Base-by-base conservation (phyloP, 1,140 invertebrate genomes). In the Pachypsylla venusta region DNA sequence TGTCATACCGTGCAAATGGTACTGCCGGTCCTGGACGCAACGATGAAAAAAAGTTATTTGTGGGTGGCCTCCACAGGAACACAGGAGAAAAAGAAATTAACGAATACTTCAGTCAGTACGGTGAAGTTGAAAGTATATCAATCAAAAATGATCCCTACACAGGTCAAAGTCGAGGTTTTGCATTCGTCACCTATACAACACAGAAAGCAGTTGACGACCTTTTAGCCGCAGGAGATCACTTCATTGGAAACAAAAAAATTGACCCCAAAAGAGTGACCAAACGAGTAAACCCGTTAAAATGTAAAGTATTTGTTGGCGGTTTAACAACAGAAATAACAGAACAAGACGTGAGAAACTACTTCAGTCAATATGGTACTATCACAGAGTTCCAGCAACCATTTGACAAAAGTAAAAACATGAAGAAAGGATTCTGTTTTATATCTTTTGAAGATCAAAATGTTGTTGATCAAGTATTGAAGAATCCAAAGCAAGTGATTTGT, bases 291-390 rank as follows among this genome's bases (percentile, higher is more conserved):
- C 64, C 65, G 22, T 70, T 77, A 28, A 75, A 79, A 56, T 79
- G 79, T 24, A 81, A 82, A 68, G 78, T 83, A 56, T 83, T 83
- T 66, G 81, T 83, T n/a, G 81, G 81, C 63, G 81, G 81, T 26
- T 66, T 83, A 14, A 80, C 80, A 26, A 73, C 78, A 13, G 78
- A 82, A 61, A 75, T 80, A n/a, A 72, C 76, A 10, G 80, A 83
- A 61, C 75, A 78, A 12, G 79, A 81, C 60, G 81, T 83, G 22
- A 76, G 74, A 61, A 68, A 71, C n/a, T 79, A 81, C 63, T 83
- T 83, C 64, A 67, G 73, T 54, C 73, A 80, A 62, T 81, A 75
- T 67, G 81, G 81, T 10, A 79, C 73, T 4, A 78, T 84, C 27
- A 76, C 79, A 4, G 80, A 82, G 63, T 67, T 84, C 16, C 81